Percentiles rank a stretch among this genome's conserved stretches.
These are phyloP conservation scores for Agrilus planipennis DNA, from an alignment of 1,140 invertebrate species.

Conservation along the genomic window DNA sequence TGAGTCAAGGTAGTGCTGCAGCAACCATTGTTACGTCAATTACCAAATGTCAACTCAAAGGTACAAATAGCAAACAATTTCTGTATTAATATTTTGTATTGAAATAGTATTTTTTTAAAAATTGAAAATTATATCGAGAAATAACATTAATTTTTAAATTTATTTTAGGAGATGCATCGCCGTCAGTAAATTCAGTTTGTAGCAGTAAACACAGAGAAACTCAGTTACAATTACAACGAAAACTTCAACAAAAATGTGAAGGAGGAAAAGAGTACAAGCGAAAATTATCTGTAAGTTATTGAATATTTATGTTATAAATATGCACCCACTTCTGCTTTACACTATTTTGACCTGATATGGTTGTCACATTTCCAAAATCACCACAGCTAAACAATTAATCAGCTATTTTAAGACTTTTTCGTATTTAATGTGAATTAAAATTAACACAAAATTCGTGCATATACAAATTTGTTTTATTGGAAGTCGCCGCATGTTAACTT, in stretches of 20 bases:
- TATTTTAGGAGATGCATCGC: constrained; percentile 8
- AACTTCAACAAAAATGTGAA: constrained; percentile 54
- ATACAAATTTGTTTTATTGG: too few species aligned
- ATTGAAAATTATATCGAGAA: not conserved
- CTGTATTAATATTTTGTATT: not conserved
- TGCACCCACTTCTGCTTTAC: too few species aligned
- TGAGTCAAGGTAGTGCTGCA: constrained; percentile 23
- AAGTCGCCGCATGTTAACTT: too few species aligned
- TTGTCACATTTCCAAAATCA: too few species aligned
- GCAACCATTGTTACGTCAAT: constrained; percentile 22
- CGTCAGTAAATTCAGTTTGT: constrained; percentile 13
- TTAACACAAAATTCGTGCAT: too few species aligned
- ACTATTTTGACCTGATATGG: too few species aligned
- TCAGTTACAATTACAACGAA: constrained; percentile 51
- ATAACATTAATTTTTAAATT: constrained; percentile 1
- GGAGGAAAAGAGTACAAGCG: constrained; percentile 59
- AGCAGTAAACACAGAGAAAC: constrained; percentile 45
- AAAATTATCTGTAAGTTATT: constrained; percentile 45
- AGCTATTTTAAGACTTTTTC: too few species aligned
- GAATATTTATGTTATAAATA: constrained; percentile 1
- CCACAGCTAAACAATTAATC: too few species aligned
- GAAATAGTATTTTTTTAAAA: not conserved
- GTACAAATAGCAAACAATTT: constrained; percentile 17
- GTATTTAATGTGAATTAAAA: too few species aligned
- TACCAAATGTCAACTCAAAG: constrained; percentile 19